Conservation (phyloP, 2,888 invertebrate species). For the Trachelus troglodyta region DNA sequence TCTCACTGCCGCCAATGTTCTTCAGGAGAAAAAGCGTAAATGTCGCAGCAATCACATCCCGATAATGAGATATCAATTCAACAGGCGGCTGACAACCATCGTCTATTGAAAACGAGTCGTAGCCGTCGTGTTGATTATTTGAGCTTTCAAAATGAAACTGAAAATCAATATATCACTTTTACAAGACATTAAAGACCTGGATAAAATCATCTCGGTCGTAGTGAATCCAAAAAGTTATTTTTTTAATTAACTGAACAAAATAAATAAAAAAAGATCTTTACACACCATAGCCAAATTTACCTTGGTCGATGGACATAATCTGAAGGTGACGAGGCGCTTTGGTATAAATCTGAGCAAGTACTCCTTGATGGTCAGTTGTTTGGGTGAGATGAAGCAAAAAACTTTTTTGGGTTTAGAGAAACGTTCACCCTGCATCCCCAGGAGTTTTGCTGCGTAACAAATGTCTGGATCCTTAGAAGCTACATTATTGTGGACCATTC, state of each 20-base stretch:
- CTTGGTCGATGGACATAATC: conserved; percentile 94
- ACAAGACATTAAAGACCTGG: background rate
- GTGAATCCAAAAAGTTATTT: conserved; percentile 3
- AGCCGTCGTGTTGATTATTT: conserved; percentile 70
- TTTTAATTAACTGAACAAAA: background rate
- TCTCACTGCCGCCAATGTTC: conserved; percentile 95
- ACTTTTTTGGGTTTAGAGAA: conserved; percentile 86
- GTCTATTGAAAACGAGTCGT: conserved; percentile 81
- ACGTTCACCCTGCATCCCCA: conserved; percentile 71
- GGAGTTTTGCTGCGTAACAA: conserved; percentile 85
- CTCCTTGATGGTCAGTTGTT: conserved; percentile 93
- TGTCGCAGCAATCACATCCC: conserved; percentile 92
- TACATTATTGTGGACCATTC: conserved; percentile 87
- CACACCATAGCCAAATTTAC: conserved; percentile 65
- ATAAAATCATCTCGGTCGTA: background rate
- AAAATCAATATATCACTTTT: conserved; percentile 41
- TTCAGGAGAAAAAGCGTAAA: conserved; percentile 91
- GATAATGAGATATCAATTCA: conserved; percentile 83
- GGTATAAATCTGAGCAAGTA: conserved; percentile 93
- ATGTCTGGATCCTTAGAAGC: conserved; percentile 86
- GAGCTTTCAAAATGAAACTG: conserved; percentile 76
- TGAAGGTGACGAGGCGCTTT: conserved; percentile 89
- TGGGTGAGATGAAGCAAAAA: conserved; percentile 89
- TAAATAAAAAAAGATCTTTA: conserved; percentile 21
- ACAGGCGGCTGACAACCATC: conserved; percentile 92